Evolutionary conservation across 2,888 invertebrate genomes (phyloP).

Genomic region (Thelaira solivaga): DNA sequence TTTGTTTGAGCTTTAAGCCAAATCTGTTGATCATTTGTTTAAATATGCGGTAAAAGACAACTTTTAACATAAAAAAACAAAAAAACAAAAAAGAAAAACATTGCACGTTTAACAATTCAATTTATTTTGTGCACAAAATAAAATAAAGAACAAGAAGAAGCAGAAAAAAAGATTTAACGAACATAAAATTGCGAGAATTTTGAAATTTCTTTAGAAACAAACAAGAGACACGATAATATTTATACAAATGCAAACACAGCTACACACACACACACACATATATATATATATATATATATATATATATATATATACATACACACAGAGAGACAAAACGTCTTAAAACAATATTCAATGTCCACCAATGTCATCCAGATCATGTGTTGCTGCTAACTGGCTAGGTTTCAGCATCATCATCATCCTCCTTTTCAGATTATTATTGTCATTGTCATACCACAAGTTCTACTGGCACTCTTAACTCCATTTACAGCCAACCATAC

Average conservation of each 20-base stretch:
- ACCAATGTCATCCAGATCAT: constrained; percentile 33
- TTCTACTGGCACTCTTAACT: constrained; percentile 18
- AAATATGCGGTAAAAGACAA: constrained; percentile 72
- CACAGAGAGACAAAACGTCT: neutral
- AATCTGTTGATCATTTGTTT: constrained; percentile 76
- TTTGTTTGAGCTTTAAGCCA: constrained; percentile 63
- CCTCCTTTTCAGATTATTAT: constrained; percentile 20
- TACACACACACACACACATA: neutral
- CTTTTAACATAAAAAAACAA: constrained; percentile 62
- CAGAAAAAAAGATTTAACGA: constrained; percentile 70
- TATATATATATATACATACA: neutral
- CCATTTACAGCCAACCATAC: constrained; percentile 42
- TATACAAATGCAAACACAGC: constrained; percentile 20
- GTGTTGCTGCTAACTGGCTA: neutral
- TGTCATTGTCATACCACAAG: constrained; percentile 45
- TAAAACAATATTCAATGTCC: constrained; percentile 40
- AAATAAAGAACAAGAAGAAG: constrained; percentile 46
- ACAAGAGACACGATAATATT: constrained; percentile 76
- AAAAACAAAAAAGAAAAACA: constrained; percentile 51
- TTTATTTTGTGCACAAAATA: constrained; percentile 68
- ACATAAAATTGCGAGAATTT: constrained; percentile 77
- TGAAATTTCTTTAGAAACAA: constrained; percentile 77
- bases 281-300: constrained; percentile 60
- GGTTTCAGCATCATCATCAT: neutral
- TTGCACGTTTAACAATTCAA: constrained; percentile 77